A percentile compares a stretch with the other conserved stretches of the same genome.
Evolutionary conservation across 2,797 vertebrate genomes (phyloP).

Genomic region (Nannoperca obscura): DNA sequence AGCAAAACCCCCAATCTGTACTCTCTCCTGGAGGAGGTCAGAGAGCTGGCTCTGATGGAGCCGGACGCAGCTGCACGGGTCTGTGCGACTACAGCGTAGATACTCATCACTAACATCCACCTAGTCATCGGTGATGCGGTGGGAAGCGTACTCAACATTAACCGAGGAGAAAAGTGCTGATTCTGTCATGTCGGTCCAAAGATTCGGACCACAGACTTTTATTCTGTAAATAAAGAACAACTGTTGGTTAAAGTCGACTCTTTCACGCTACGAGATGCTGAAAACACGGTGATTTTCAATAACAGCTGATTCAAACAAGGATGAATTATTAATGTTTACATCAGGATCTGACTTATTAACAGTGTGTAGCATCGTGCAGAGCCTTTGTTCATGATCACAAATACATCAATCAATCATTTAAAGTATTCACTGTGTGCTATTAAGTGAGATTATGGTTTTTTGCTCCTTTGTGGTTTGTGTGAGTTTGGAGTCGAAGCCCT

Average conservation of each 20-base stretch:
- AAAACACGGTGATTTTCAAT: not conserved
- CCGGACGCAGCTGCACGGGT: conserved; percentile 2
- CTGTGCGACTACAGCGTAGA: conserved; percentile 58
- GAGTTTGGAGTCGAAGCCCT: not conserved
- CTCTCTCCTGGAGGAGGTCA: conserved; percentile 91
- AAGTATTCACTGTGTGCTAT: not conserved
- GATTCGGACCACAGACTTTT: not conserved
- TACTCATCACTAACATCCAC: no score
- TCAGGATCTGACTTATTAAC: no score
- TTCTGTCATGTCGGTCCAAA: not conserved
- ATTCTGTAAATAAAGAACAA: not conserved
- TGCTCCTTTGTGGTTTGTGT: not conserved
- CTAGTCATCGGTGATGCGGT: no score
- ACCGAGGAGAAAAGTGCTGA: not conserved
- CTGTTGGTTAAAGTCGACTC: not conserved
- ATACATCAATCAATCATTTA: no score
- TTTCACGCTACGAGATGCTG: not conserved
- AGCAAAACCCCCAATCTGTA: conserved; percentile 90
- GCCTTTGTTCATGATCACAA: no score
- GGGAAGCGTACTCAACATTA: not conserved
- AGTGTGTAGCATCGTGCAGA: no score
- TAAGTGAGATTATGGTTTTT: no score
- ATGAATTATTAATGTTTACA: no score
- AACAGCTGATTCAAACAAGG: no score
- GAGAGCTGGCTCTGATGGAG: conserved; percentile 90